A percentile compares a stretch with the other conserved stretches of the same genome.
Evolutionary conservation across 2,888 invertebrate species (phyloP).

Genomic region (Nephrotoma appendiculata): DNA sequence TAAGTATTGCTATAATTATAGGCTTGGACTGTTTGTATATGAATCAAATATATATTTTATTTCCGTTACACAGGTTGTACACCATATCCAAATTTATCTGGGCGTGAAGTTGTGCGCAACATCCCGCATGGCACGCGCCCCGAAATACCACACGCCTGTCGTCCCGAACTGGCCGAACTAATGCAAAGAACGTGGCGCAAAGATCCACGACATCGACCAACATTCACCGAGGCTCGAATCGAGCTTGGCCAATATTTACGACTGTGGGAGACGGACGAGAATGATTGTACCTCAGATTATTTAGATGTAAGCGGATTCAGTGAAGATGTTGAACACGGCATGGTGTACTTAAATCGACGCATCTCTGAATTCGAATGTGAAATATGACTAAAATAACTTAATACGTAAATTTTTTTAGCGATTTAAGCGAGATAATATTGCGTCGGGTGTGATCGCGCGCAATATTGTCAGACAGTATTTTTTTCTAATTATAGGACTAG

Average conservation of each 20-base stretch:
- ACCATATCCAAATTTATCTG: constrained; percentile 73
- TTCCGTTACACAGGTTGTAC: constrained; percentile 48
- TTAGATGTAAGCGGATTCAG: constrained; percentile 34
- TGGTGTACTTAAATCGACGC: constrained; percentile 34
- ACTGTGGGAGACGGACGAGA: constrained; percentile 31
- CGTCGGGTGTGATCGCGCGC: background rate
- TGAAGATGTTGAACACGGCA: constrained; percentile 32
- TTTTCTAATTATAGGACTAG: background rate
- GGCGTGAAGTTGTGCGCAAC: constrained; percentile 65
- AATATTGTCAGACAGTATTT: background rate
- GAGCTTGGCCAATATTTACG: constrained; percentile 28
- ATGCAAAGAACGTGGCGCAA: constrained; percentile 51
- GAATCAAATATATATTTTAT: too few species aligned
- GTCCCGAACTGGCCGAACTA: constrained; percentile 49
- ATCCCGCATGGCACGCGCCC: constrained; percentile 66
- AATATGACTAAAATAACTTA: constrained; percentile 28
- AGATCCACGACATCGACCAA: constrained; percentile 56
- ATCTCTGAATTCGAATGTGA: constrained; percentile 51
- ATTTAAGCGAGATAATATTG: background rate
- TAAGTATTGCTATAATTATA: constrained; percentile 20
- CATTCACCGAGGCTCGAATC: constrained; percentile 44
- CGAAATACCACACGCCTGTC: constrained; percentile 65
- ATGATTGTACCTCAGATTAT: constrained; percentile 28
- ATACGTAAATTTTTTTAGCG: background rate
- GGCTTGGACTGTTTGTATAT: background rate